Conservation (phyloP, 1,140 invertebrate species). For the Sipha flava region DNA sequence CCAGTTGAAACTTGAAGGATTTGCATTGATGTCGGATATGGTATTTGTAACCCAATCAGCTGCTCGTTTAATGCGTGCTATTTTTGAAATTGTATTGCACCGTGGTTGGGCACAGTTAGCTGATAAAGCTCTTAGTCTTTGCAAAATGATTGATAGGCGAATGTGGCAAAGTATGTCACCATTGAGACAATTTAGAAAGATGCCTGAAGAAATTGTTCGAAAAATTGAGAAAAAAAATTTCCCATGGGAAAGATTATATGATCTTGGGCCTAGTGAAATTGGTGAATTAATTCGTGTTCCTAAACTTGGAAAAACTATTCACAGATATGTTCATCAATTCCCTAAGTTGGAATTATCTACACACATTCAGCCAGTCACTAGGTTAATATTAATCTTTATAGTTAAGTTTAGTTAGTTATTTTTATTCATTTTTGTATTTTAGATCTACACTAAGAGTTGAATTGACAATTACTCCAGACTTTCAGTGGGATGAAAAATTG, state of each 20-base stretch:
- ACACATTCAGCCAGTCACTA: conserved; percentile 95
- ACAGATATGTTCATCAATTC: conserved; percentile 96
- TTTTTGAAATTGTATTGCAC: conserved; percentile 88
- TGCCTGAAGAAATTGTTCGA: conserved; percentile 95
- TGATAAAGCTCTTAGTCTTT: conserved; percentile 89
- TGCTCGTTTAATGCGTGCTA: conserved; percentile 85
- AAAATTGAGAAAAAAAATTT: conserved; percentile 98
- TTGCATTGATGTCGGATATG: conserved; percentile 98
- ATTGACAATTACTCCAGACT: conserved; percentile 97
- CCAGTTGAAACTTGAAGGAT: conserved; percentile 94
- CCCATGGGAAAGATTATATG: conserved; percentile 85
- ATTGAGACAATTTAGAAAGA: conserved; percentile 92
- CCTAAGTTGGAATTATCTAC: conserved; percentile 90
- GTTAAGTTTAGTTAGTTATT: background rate
- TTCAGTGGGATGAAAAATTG: conserved; percentile 97
- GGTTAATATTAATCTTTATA: conserved; percentile 28
- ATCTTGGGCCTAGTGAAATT: conserved; percentile 93
- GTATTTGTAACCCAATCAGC: conserved; percentile 98
- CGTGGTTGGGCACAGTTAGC: conserved; percentile 95
- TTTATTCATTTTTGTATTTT: background rate
- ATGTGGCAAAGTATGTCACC: conserved; percentile 99
- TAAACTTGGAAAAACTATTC: conserved; percentile 93
- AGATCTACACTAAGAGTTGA: conserved; percentile 88
- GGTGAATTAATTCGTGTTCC: conserved; percentile 93
- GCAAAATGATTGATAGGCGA: conserved; percentile 97